Conservation (phyloP, 1,140 invertebrate genomes). For the Scaptomyza pallida region DNA sequence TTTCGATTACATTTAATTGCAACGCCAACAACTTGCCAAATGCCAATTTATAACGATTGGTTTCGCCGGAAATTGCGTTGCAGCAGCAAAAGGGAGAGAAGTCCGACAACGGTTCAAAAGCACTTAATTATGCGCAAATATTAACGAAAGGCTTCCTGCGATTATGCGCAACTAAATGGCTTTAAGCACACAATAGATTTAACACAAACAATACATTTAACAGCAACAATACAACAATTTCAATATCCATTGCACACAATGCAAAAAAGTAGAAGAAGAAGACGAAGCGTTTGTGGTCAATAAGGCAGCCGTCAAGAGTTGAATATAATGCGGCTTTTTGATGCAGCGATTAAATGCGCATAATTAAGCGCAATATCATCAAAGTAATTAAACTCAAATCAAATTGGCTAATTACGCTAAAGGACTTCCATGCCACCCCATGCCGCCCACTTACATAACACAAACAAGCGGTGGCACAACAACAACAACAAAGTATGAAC, state of each 20-base stretch:
- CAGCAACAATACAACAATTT: no score
- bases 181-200: no score
- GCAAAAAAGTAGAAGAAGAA: no score
- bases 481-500: not conserved
- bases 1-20: slow-evolving; percentile 70
- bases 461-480: not conserved
- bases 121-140: slow-evolving; percentile 17
- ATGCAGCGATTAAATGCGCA: slow-evolving; percentile 30
- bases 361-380: slow-evolving; percentile 13
- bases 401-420: slow-evolving; percentile 22
- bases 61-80: slow-evolving; percentile 56
- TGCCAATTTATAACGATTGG: slow-evolving; percentile 67
- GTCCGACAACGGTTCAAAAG: not conserved
- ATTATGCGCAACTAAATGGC: no score
- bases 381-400: slow-evolving; percentile 10
- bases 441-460: not conserved
- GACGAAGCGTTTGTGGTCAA: slow-evolving; percentile 2
- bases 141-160: not conserved
- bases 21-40: slow-evolving; percentile 56
- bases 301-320: slow-evolving; percentile 26
- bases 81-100: no score
- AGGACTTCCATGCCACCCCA: not conserved
- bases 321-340: slow-evolving; percentile 19
- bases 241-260: not conserved
- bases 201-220: no score